Evolutionary conservation across 2,888 invertebrate species (phyloP).

Genomic region (Tenthredo livida): DNA sequence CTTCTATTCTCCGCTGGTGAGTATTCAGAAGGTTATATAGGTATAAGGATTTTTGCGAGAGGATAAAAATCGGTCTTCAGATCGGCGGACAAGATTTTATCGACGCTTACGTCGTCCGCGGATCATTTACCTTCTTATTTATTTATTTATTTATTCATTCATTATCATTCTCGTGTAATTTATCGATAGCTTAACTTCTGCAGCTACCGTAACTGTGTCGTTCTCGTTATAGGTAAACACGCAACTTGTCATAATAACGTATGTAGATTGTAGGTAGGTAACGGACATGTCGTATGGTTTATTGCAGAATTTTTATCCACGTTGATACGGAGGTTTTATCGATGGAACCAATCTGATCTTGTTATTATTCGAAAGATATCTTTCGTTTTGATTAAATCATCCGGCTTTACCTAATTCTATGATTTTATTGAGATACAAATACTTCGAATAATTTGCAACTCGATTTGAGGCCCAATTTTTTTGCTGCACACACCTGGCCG

Average conservation of each 20-base stretch:
- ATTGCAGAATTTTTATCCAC: neutral
- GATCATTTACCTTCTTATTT: neutral
- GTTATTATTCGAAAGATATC: neutral
- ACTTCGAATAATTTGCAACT: neutral
- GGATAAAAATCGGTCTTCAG: neutral
- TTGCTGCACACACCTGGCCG: neutral
- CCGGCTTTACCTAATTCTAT: neutral
- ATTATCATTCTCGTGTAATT: neutral
- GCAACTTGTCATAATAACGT: neutral
- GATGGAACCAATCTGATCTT: neutral
- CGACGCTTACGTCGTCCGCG: neutral
- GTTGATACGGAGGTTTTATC: neutral
- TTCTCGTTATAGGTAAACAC: neutral
- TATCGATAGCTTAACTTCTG: neutral
- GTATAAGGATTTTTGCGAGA: neutral
- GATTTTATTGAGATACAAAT: neutral
- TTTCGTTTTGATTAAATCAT: neutral
- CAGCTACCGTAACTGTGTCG: neutral
- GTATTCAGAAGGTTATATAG: constrained; percentile 76
- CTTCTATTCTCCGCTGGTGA: constrained; percentile 96
- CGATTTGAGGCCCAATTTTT: neutral
- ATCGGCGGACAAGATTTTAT: neutral
- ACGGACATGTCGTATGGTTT: neutral
- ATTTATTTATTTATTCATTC: neutral
- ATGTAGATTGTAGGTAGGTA: neutral